Evolutionary conservation across 2,888 invertebrate species (phyloP), one percentile per base, ranked within the genome.

Genomic region (Poecilus cupreus): DNA sequence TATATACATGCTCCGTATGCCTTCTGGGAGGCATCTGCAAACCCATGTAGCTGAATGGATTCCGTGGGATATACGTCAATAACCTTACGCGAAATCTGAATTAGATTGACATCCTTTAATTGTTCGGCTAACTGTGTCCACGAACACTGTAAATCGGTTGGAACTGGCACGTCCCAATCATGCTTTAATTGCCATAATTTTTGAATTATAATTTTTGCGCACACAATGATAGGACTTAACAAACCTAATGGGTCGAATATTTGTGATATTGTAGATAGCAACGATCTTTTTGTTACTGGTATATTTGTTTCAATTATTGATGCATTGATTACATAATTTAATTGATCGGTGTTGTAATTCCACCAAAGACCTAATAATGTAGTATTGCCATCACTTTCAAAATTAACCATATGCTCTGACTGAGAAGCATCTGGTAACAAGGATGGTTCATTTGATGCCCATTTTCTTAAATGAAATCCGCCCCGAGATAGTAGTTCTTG

Each of bases 391-490:
- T 60, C 26, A 11, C 3, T 1, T 24, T 60, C 60, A 60, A 60
- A 24, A 24, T 60, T 60, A n/a, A 60, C 10, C 60, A 60, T 60
- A 22, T 60, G 60, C n/a, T 20, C 26, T 5, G 16, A 24, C 3
- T 60, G 11, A 39, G 1, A 2, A 11, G 10, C 32, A 2, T 26
- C 10, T 32, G 68, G 68, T 39, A 68, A 37, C 13, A 26, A 68
- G 6, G 37, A 6, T 1, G 39, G 68, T 3, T 68, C 10, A 37
- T 68, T 68, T 22, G 68, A 68, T 1, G 37, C 37, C 68, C 37
- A 68, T n/a, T 68, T 68, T 68, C 68, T 68, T 18, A 68, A 16
- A 6, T 68, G 13, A 68, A 68, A 68, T 20, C 68, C 68, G 37
- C 68, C 68, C 13, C 68, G 68, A n/a, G 68, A 11, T 68, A 68